Base-by-base conservation (phyloP, 1,140 invertebrate species). In the Drosophila pseudoobscura region DNA sequence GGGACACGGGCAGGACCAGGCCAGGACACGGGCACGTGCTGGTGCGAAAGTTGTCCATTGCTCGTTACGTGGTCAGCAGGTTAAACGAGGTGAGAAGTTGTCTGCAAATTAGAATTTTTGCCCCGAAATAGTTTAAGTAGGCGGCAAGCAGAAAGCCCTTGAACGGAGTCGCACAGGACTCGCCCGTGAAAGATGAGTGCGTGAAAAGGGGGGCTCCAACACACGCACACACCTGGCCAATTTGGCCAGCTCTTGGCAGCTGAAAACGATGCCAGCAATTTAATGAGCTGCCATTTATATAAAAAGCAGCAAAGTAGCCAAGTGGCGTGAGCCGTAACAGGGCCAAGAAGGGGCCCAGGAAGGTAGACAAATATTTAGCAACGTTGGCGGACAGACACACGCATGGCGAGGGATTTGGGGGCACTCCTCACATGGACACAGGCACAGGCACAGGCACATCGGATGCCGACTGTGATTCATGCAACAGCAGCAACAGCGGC, bases 271-370 rank as follows among this genome's bases (percentile, higher is more conserved):
- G 83, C 78, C 75, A 74, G 84, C 75, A 83, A 80, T 88, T 88
- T 88, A 88, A 88, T 88, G 83, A 88, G 83, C 72, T 85, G 82
- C 84, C 84, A 88, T 88, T 88, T 88, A 79, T 89, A 88, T 84
- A 89, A 64, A 63, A 69, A 77, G 59, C 50, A 73, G 43, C 54
- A 74, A 74, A 75, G 69, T 75, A 54, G 60, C 60, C 49, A 53
- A 68, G 39, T 49, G 50, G 24, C 39, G 24, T 26, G 24, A 31
- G 22, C 24, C 6, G n/a, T 3, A 56, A 26, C 24, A 39, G 50
- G 61, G 66, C 60, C 52, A 68, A 62, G 49, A 58, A 58, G 69
- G 20, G 20, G 20, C 20, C 20, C 20, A 20, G 20, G 20, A 20
- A 69, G 83, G 83, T 83, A 78, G 78, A 80, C 78, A 88, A 87